Evolutionary conservation across 2,797 vertebrate genomes (phyloP).

Genomic region (Telmatherina bonti): DNA sequence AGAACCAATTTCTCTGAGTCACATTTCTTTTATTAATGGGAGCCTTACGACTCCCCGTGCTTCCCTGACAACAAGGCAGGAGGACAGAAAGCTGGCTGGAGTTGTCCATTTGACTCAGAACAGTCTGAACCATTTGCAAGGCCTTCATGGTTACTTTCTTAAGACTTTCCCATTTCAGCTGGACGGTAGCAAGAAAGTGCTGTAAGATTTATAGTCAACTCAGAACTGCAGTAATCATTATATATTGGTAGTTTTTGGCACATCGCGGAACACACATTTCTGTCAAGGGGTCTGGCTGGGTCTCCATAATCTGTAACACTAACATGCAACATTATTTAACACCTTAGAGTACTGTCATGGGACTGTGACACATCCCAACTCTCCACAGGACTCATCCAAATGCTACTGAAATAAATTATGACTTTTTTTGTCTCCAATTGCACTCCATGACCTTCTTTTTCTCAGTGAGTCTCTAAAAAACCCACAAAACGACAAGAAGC

Average conservation of each 20-base stretch:
- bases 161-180: no score
- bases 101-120: background rate
- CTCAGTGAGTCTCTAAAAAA: background rate
- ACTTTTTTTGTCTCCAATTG: slow-evolving; percentile 21
- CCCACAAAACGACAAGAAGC: background rate
- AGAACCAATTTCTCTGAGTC: background rate
- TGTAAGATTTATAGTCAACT: background rate
- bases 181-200: no score
- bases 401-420: slow-evolving; percentile 17
- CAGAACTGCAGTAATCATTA: background rate
- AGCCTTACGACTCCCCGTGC: background rate
- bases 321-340: background rate
- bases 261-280: background rate
- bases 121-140: background rate
- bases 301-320: background rate
- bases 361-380: background rate
- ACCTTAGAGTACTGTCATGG: background rate
- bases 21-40: background rate
- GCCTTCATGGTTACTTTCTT: background rate
- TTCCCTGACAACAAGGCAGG: background rate
- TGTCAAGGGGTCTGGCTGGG: background rate
- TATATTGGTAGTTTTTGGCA: rapidly evolving
- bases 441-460: slow-evolving; percentile 17
- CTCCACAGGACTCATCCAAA: background rate
- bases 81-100: background rate